Conservation (phyloP, 1,140 invertebrate genomes). For the Papilio dardanus region DNA sequence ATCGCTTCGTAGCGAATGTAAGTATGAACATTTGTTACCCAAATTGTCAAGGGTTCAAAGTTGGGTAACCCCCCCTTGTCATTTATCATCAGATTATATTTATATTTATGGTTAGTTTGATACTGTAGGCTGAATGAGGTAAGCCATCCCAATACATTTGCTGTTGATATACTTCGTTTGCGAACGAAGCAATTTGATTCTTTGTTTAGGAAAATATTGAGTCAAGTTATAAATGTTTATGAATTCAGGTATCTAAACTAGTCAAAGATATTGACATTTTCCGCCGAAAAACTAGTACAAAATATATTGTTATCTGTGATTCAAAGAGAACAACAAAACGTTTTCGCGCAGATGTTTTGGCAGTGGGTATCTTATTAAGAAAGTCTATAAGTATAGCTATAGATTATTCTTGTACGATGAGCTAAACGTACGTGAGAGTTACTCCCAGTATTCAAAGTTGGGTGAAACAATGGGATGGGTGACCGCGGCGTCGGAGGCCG, state of each 20-base stretch:
- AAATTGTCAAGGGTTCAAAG: no score
- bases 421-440: conserved; percentile 27
- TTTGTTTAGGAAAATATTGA: not conserved
- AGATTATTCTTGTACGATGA: not conserved
- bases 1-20: no score
- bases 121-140: not conserved
- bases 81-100: no score
- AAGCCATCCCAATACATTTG: not conserved
- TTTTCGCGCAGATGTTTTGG: not conserved
- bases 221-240: not conserved
- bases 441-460: conserved; percentile 15
- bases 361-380: not conserved
- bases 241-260: no score
- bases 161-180: not conserved
- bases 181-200: not conserved
- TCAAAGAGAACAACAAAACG: no score
- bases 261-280: no score
- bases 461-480: conserved; percentile 25
- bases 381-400: not conserved
- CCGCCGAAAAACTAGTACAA: no score
- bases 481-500: conserved; percentile 10
- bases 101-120: not conserved
- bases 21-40: no score
- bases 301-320: no score
- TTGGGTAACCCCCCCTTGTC: no score